A percentile compares a stretch with the other conserved stretches of the same genome.
phyloP scores from a whole-genome alignment of 2,888 invertebrate species.

The Ectobius pallidus region DNA sequence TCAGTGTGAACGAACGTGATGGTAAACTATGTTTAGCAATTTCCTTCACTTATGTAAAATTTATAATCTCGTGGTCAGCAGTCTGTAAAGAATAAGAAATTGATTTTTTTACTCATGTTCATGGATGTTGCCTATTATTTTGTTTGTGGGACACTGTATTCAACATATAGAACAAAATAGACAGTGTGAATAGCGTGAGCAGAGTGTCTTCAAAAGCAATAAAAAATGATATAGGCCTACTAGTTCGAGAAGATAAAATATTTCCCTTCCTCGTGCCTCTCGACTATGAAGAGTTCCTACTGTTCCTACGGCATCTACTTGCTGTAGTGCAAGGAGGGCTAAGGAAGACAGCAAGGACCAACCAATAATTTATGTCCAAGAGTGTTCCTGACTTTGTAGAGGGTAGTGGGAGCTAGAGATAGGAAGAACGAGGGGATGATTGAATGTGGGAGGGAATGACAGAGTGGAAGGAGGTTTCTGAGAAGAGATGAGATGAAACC shows the following conservation, averaged over 20 bases:
- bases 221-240: not conserved
- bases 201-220: constrained; percentile 1
- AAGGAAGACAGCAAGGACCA: constrained; percentile 23
- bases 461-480: not conserved
- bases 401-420: constrained; percentile 19
- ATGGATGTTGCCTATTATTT: no score
- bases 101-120: no score
- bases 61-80: no score
- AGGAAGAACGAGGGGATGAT: constrained; percentile 31
- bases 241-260: not conserved
- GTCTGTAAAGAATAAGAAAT: no score
- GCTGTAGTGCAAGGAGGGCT: constrained; percentile 17
- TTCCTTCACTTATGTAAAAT: no score
- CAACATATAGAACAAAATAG: no score
- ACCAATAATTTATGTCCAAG: constrained; percentile 23
- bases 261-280: not conserved
- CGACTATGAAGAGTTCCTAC: constrained; percentile 4
- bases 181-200: not conserved
- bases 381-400: constrained; percentile 20
- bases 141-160: no score
- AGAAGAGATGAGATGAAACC: not conserved
- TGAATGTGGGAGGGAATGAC: constrained; percentile 15
- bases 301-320: constrained; percentile 7
- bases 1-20: no score
- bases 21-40: no score